Evolutionary conservation across 2,113 vertebrate species (phyloP).

Genomic region (Tenebrosternarchus preto): DNA sequence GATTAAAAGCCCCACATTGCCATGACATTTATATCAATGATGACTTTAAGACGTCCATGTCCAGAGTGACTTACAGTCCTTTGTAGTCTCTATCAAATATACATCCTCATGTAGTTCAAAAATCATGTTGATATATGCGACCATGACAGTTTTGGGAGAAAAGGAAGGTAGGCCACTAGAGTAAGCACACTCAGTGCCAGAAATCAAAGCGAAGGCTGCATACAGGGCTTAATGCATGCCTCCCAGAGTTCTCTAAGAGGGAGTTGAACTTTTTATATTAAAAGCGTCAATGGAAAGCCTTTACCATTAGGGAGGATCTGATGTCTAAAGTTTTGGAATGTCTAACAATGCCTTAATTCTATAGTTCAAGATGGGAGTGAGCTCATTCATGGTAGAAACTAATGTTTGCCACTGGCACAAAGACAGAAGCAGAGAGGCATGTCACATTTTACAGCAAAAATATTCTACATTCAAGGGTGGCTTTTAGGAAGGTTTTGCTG

Average conservation of each 20-base stretch:
- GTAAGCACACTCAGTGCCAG: constrained; percentile 63
- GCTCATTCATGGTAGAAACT: not conserved
- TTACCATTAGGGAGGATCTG: constrained; percentile 55
- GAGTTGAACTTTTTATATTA: constrained; percentile 63
- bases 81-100: too few relatives aligned
- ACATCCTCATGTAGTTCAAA: not conserved
- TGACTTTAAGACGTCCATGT: too few relatives aligned
- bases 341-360: constrained; percentile 58
- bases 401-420: constrained; percentile 15
- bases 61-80: too few relatives aligned
- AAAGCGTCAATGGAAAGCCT: constrained; percentile 64
- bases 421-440: constrained; percentile 34
- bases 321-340: constrained; percentile 60
- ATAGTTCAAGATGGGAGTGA: constrained; percentile 29
- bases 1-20: too few relatives aligned
- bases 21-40: too few relatives aligned
- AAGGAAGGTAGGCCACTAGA: constrained; percentile 59
- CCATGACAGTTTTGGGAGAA: constrained; percentile 53
- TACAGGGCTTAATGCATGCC: not conserved
- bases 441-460: constrained; percentile 21
- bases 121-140: not conserved
- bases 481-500: constrained; percentile 9
- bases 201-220: constrained; percentile 64
- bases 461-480: not conserved
- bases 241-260: constrained; percentile 54